Conservation (phyloP, 2,797 vertebrate species). For the Sebastiscus albofasciatus region DNA sequence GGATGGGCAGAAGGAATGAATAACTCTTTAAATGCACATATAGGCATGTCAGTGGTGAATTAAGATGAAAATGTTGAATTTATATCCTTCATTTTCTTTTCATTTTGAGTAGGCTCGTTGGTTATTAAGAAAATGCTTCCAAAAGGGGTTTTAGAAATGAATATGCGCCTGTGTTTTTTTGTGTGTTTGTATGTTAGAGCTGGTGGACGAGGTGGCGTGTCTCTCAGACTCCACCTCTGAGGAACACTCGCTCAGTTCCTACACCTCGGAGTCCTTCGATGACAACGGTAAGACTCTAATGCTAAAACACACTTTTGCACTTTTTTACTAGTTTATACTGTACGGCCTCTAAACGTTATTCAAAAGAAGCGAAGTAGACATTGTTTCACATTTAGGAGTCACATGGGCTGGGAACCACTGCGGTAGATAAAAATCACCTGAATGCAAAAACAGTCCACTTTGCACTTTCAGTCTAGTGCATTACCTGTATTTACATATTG, state of each 20-base stretch:
- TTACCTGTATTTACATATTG: constrained; percentile 2
- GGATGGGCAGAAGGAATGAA: neutral
- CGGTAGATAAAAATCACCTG: neutral
- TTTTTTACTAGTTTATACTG: neutral
- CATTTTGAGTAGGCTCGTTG: neutral
- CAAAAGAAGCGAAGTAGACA: neutral
- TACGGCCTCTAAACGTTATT: neutral
- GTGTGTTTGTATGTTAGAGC: constrained; percentile 72
- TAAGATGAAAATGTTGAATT: neutral
- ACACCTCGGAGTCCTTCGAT: constrained; percentile 93
- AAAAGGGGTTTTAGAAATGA: neutral
- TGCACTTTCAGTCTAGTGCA: neutral
- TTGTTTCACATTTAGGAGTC: neutral
- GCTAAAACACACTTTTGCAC: neutral
- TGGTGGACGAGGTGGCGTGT: constrained; percentile 86
- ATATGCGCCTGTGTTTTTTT: neutral
- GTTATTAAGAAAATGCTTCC: neutral
- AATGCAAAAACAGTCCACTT: neutral
- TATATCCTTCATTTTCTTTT: neutral
- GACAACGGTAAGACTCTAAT: constrained; percentile 90
- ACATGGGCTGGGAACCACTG: neutral
- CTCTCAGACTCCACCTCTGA: constrained; percentile 93
- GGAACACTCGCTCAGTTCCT: constrained; percentile 92
- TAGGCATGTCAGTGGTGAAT: neutral
- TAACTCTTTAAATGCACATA: neutral